These are phyloP conservation scores for Gerris lacustris DNA, from an alignment of 2,888 invertebrate genomes.

Conservation along the genomic window DNA sequence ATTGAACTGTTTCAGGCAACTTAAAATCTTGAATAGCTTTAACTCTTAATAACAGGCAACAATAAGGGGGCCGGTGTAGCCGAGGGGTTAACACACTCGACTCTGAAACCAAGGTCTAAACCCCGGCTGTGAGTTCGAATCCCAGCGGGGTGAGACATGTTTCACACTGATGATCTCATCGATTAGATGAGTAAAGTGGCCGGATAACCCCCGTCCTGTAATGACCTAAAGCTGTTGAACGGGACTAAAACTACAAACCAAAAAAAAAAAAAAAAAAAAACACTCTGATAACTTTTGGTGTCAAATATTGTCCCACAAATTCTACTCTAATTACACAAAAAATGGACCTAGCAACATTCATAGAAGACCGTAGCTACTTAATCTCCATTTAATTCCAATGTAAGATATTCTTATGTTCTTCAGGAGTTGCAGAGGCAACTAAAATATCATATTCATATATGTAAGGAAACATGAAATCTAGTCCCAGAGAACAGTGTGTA, in stretches of 20 bases:
- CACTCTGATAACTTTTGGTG: slow-evolving; percentile 16
- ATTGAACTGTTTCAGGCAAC: slow-evolving; percentile 30
- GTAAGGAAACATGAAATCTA: slow-evolving; percentile 29
- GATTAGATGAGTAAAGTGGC: too few relatives aligned
- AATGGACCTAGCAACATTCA: slow-evolving; percentile 29
- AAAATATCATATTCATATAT: slow-evolving; percentile 35
- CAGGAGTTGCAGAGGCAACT: slow-evolving; percentile 25
- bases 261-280: too few relatives aligned
- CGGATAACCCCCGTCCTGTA: too few relatives aligned
- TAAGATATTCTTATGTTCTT: slow-evolving; percentile 26
- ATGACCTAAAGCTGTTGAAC: too few relatives aligned
- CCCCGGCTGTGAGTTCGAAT: too few relatives aligned
- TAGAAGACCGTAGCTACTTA: slow-evolving; percentile 24
- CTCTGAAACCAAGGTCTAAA: too few relatives aligned
- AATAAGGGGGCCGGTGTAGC: too few relatives aligned
- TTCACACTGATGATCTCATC: too few relatives aligned
- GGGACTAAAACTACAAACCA: too few relatives aligned
- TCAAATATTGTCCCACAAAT: slow-evolving; percentile 20
- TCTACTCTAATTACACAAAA: slow-evolving; percentile 15
- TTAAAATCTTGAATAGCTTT: slow-evolving; percentile 15
- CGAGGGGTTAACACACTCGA: too few relatives aligned
- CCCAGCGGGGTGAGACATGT: too few relatives aligned
- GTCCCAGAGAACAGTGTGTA: slow-evolving; percentile 7
- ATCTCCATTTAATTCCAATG: slow-evolving; percentile 23
- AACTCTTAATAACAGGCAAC: slow-evolving; percentile 16